These are phyloP conservation scores for Sebastes vulpes DNA, from an alignment of 2,797 vertebrate genomes.

Conservation along the genomic window DNA sequence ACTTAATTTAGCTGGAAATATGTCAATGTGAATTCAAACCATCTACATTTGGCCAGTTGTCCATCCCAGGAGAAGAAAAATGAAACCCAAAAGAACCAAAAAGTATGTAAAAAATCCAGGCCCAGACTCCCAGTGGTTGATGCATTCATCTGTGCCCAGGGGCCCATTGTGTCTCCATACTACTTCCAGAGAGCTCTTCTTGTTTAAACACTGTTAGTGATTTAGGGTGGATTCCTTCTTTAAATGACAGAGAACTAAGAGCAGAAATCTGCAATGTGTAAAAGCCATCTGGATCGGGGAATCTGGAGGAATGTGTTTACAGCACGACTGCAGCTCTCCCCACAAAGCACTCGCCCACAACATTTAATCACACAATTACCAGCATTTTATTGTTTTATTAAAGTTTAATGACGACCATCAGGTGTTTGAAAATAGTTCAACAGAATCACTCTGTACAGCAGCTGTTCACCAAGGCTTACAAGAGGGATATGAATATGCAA, in stretches of 20 bases:
- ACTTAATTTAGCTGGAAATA: not conserved
- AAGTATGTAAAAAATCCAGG: not conserved
- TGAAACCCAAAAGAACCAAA: not conserved
- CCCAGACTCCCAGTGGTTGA: too few relatives aligned
- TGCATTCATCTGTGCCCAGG: not conserved
- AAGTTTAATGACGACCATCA: constrained; percentile 40
- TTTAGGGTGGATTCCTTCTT: not conserved
- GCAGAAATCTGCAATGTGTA: not conserved
- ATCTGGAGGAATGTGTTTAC: not conserved
- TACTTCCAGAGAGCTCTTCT: not conserved
- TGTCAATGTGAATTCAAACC: not conserved
- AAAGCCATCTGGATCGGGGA: not conserved
- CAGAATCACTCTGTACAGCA: constrained; percentile 24
- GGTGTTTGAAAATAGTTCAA: constrained; percentile 28
- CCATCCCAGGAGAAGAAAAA: not conserved
- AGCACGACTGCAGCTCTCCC: not conserved
- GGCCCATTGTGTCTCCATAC: not conserved
- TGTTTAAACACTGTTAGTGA: not conserved
- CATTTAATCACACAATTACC: constrained; percentile 24
- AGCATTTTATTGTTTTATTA: constrained; percentile 39
- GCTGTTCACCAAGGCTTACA: constrained; percentile 39
- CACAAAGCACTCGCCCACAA: not conserved
- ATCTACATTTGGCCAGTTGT: not conserved
- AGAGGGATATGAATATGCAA: constrained; percentile 19
- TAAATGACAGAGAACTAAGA: not conserved